A percentile compares a stretch with the other conserved stretches of the same genome.
Conservation (phyloP, 2,113 vertebrate genomes). For the Charina bottae region DNA sequence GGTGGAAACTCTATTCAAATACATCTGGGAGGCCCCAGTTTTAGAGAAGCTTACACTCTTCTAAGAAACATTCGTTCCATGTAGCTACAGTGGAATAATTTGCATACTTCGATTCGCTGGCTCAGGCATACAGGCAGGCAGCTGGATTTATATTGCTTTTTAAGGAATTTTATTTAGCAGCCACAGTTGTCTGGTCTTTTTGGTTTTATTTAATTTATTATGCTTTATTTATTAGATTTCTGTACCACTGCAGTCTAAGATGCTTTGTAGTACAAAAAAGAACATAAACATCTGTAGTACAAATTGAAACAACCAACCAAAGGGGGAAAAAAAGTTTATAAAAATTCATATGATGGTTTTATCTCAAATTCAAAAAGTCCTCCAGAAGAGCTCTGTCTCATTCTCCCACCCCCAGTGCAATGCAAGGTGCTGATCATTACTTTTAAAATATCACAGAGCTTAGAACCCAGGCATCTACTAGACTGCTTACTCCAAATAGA, state of each 20-base stretch:
- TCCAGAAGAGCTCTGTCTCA: neutral
- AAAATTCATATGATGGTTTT: neutral
- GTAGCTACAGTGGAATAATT: conserved; percentile 55
- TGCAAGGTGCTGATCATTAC: neutral
- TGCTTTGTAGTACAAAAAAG: neutral
- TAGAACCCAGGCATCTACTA: neutral
- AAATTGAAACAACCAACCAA: neutral
- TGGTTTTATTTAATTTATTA: neutral
- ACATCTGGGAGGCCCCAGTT: neutral
- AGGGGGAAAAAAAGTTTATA: neutral
- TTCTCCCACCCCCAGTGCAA: neutral
- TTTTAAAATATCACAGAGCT: neutral
- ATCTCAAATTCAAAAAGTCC: neutral
- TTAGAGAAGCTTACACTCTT: conserved; percentile 23
- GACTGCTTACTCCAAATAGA: neutral
- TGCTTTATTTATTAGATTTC: neutral
- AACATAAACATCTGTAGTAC: neutral
- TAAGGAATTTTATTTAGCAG: rapidly evolving
- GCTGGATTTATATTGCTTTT: conserved; percentile 1
- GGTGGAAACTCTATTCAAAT: neutral
- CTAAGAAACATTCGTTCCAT: conserved; percentile 73
- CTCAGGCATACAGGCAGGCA: conserved; percentile 26
- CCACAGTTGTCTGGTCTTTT: neutral
- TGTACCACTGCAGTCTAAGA: neutral
- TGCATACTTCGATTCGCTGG: conserved; percentile 55